A percentile compares a stretch with the other conserved stretches of the same genome.
These are phyloP conservation scores for Panorpa germanica DNA, from an alignment of 2,888 invertebrate genomes.

Conservation along the genomic window DNA sequence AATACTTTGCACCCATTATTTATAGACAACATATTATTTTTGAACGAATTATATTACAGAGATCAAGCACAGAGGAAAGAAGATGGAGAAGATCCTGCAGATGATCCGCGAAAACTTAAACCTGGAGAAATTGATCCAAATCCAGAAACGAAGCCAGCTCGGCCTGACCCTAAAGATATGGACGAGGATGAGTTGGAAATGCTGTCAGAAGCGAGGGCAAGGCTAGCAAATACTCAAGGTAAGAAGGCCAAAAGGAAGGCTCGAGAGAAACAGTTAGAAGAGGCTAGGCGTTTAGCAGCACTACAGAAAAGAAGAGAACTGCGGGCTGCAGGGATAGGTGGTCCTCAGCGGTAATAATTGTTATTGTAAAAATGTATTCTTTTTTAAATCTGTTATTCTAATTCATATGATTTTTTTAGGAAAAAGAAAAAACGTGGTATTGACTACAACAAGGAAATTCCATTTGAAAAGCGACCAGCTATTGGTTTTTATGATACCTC, in stretches of 20 bases:
- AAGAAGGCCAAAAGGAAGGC: constrained; percentile 88
- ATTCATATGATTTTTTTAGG: too few species aligned
- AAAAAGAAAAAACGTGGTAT: constrained; percentile 74
- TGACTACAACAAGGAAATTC: constrained; percentile 93
- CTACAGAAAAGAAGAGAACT: constrained; percentile 95
- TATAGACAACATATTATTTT: neutral
- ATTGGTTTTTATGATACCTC: constrained; percentile 91
- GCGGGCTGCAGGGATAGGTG: constrained; percentile 83
- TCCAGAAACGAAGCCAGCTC: constrained; percentile 97
- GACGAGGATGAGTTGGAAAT: constrained; percentile 99
- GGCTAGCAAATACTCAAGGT: constrained; percentile 96
- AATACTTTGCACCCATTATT: constrained; percentile 1
- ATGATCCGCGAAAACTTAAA: constrained; percentile 92
- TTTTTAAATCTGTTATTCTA: too few species aligned
- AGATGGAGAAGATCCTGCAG: constrained; percentile 78
- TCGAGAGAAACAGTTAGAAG: constrained; percentile 94
- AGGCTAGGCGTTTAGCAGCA: constrained; percentile 88
- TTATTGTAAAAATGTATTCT: too few species aligned
- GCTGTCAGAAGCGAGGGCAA: constrained; percentile 95
- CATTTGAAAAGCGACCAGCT: constrained; percentile 90
- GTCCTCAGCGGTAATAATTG: constrained; percentile 22
- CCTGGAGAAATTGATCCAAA: constrained; percentile 99
- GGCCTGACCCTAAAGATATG: constrained; percentile 99
- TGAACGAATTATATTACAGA: constrained; percentile 26
- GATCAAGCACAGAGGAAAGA: constrained; percentile 96